Base-by-base conservation (phyloP, 2,888 invertebrate species). In the Stenodema calcarata region DNA sequence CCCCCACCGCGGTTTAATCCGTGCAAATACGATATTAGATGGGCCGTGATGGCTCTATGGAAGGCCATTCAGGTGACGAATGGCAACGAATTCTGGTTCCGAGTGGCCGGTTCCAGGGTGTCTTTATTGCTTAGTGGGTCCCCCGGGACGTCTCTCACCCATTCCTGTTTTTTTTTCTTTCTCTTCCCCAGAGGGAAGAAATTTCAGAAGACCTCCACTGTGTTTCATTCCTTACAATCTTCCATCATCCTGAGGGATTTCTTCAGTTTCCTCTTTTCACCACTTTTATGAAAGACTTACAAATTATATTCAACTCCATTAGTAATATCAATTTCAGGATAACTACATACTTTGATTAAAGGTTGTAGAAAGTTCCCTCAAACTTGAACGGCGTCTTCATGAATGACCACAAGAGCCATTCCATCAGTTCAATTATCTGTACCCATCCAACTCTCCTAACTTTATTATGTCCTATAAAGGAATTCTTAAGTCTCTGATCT, bases 51-150 rank as follows among this genome's bases (percentile, higher is more conserved):
- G 62, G 62, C 62, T 62, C 23, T 62, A 62, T 62, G 62, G 62
- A 62, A 62, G 54, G 27, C 80, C 50, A 80, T 80, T 80, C 54
- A 27, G 35, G 50, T 80, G 80, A 80, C 12, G 27, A 35, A 80
- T 50, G 80, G 50, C 62, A 30, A 50, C 30, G 27, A 50, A 80
- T 80, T 80, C 50, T 30, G 80, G 27, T 50, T 54, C 80, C 80
- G 80, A 80, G 54, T 80, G 80, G 80, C 23, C 80, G 80, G 54
- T 80, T 80, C 50, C 54, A 23, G 50, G 50, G 47, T 80, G 30
- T 54, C 54, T 80, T 80, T 80, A 80, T 80, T 80, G 80, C 80
- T 54, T n/a, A 54, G 80, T 62, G 62, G 62, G 62, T 62, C 62
- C 62, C 62, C 23, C 27, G 23, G 62, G 73, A n/a, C 62, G 62